phyloP scores from a whole-genome alignment of 1,140 invertebrate genomes.

The Halictus rubicundus region DNA sequence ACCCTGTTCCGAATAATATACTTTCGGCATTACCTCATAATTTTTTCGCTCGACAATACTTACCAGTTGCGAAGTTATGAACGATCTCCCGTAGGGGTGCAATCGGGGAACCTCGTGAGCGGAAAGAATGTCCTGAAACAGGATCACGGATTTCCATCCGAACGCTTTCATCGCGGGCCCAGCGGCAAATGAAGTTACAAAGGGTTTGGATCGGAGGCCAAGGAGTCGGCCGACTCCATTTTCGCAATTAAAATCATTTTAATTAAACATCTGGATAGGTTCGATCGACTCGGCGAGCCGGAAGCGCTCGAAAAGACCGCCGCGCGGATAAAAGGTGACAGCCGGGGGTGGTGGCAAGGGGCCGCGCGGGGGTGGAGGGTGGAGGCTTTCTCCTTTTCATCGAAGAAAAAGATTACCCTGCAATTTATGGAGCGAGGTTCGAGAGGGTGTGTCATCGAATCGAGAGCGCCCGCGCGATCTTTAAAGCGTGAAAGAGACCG shows the following conservation, averaged over 20 bases:
- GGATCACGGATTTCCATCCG: background rate
- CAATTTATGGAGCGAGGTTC: conserved; percentile 29
- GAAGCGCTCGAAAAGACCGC: background rate
- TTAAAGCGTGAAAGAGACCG: background rate
- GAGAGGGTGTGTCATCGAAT: conserved; percentile 23
- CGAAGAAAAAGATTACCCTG: conserved; percentile 44
- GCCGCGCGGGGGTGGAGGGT: no score
- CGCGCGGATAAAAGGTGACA: background rate
- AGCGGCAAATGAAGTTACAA: conserved; percentile 1
- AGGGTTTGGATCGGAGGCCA: background rate
- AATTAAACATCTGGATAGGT: conserved; percentile 38
- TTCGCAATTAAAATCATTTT: conserved; percentile 48
- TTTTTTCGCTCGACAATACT: no score
- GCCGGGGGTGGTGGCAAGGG: background rate
- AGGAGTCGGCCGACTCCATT: conserved; percentile 13
- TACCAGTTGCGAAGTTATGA: no score
- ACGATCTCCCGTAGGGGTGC: no score
- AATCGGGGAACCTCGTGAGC: no score
- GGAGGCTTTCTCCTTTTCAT: conserved; percentile 23
- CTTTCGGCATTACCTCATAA: no score
- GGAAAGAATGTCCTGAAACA: background rate
- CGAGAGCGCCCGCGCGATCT: conserved; percentile 14
- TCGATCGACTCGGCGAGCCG: conserved; percentile 31
- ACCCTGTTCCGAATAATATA: no score
- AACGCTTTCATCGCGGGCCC: background rate